Evolutionary conservation across 2,888 invertebrate species (phyloP).

Genomic region (Drosophila kanekoi): DNA sequence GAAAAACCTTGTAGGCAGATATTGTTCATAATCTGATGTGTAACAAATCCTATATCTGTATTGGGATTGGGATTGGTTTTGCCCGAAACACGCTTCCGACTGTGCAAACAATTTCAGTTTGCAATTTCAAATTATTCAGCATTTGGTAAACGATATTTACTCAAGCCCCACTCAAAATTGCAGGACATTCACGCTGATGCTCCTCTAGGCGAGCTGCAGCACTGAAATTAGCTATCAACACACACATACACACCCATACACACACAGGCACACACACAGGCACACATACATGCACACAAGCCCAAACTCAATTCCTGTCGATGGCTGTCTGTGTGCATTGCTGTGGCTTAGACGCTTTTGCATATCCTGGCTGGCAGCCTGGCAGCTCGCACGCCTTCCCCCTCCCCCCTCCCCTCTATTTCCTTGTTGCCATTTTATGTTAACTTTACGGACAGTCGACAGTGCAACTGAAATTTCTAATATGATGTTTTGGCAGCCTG

Average conservation of each 20-base stretch:
- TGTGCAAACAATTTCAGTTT: conserved; percentile 11
- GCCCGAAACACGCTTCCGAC: background rate
- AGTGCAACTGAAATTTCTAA: conserved; percentile 32
- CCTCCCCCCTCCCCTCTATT: too few relatives aligned
- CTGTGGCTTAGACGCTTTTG: conserved; percentile 36
- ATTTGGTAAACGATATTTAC: conserved; percentile 21
- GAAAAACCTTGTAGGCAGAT: too few relatives aligned
- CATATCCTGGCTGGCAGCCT: conserved; percentile 10
- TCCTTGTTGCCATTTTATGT: too few relatives aligned
- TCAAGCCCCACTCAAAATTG: conserved; percentile 17
- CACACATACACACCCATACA: conserved; percentile 5
- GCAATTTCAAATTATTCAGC: conserved; percentile 22
- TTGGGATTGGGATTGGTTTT: too few relatives aligned
- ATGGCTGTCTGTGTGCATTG: conserved; percentile 38
- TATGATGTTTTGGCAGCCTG: conserved; percentile 43
- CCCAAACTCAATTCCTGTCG: conserved; percentile 8
- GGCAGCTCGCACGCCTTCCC: conserved; percentile 3
- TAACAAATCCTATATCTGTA: background rate
- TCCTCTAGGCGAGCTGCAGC: conserved; percentile 24
- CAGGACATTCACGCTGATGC: conserved; percentile 32
- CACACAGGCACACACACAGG: conserved; percentile 11
- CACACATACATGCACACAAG: background rate
- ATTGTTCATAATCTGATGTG: too few relatives aligned
- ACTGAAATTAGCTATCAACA: conserved; percentile 58
- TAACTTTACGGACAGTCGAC: conserved; percentile 34